Evolutionary conservation across 2,797 vertebrate genomes (phyloP), one percentile per base, ranked within the genome.

Genomic region (Adrianichthys oophorus): DNA sequence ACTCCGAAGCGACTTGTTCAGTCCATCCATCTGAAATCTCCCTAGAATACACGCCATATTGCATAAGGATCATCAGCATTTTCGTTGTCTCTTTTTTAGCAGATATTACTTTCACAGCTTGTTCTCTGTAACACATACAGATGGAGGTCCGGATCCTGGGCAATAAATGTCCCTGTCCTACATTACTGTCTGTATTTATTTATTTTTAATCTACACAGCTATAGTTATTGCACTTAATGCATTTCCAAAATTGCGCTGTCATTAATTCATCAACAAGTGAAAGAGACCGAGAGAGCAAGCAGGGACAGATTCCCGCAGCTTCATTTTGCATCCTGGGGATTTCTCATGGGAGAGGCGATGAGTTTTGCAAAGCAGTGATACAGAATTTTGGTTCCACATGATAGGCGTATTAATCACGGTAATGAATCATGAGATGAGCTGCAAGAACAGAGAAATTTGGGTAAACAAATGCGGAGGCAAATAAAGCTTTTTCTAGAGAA

Each of bases 371-470:
- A 68, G 69, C 59, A 43, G 51, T 16, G 47, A 68, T 60, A 73
- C 63, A 76, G 62, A 78, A 86, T 85, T 90, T 89, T 78, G 65
- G 82, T 86, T 84, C 84, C 78, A 80, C 75, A 79, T 71, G 84
- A 87, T 75, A 63, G 82, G 83, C 83, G 89, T 88, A 80, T 89
- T 90, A 88, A 91, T 91, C 86, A 89, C 76, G 70, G 82, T 89
- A 89, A 90, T 91, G 79, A 89, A 88, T 89, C 78, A 78, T 65
- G 58, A 80, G 85, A 82, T 41, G 48, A 57, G 74, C 72, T 80
- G 78, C 72, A 73, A 21, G 72, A 85, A 80, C 55, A 79, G 56
- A 62, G 67, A 59, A 83, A 84, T 80, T 57, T 24, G 72, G 67
- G 55, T 84, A 87, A 90, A 89, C 80, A 89, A 85, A 81, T 54